These are phyloP conservation scores for Microtus oregoni DNA, from an alignment of 2,113 vertebrate species.

Conservation along the genomic window DNA sequence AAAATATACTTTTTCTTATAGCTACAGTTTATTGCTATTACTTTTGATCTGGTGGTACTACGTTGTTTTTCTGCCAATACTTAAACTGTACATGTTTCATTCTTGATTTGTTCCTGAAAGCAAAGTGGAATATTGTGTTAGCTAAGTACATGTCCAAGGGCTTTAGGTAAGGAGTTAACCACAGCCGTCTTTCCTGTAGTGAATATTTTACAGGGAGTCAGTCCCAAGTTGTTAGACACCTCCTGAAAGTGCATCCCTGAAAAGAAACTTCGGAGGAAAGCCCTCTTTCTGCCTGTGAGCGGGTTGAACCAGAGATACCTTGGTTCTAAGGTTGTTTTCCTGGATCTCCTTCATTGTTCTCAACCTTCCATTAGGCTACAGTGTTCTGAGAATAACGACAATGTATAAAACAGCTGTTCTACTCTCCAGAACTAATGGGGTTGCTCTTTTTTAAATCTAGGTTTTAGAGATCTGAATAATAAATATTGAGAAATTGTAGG, in stretches of 20 bases:
- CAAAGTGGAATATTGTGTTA: neutral
- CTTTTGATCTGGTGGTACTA: neutral
- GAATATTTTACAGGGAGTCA: neutral
- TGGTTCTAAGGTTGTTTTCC: neutral
- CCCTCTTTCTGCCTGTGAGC: neutral
- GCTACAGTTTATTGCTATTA: neutral
- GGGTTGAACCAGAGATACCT: neutral
- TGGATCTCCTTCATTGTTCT: neutral
- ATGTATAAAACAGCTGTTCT: neutral
- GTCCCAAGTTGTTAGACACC: neutral
- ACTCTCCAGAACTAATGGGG: neutral
- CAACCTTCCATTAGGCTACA: no score
- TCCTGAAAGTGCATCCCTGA: neutral
- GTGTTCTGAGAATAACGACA: neutral
- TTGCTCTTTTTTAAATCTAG: neutral
- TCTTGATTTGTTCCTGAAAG: neutral
- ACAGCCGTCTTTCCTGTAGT: neutral
- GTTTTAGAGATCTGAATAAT: neutral
- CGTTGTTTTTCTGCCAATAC: neutral
- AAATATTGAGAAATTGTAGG: neutral
- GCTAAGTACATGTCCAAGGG: neutral
- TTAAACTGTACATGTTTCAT: neutral
- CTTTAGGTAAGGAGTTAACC: neutral
- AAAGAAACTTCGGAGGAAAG: neutral
- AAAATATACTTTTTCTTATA: constrained; percentile 15